Evolutionary conservation across 1,140 invertebrate genomes (phyloP).

Genomic region (Aphelenchoides avenae): DNA sequence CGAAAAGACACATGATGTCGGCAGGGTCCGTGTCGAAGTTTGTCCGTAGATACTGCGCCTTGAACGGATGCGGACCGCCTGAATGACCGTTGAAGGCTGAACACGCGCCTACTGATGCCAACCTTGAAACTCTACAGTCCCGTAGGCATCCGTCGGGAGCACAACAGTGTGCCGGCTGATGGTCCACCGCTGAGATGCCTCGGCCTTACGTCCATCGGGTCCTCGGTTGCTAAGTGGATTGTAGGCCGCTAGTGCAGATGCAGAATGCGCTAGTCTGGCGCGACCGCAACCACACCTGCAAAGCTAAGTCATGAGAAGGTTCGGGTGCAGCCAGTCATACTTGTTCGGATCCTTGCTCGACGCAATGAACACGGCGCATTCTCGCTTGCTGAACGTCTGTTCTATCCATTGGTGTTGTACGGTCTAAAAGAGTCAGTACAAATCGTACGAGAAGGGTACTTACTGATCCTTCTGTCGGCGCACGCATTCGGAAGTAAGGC

Average conservation of each 20-base stretch:
- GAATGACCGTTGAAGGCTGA: conserved; percentile 1
- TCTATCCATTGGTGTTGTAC: conserved; percentile 27
- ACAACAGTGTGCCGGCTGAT: conserved; percentile 15
- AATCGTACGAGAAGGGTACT: no score
- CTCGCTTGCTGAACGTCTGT: conserved; percentile 19
- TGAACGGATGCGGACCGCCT: conserved; percentile 80
- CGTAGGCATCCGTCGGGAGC: conserved; percentile 80
- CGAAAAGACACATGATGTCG: conserved; percentile 81
- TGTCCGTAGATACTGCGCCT: conserved; percentile 87
- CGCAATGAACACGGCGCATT: conserved; percentile 21
- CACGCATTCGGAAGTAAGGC: no score
- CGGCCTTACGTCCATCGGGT: no score
- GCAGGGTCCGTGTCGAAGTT: conserved; percentile 88
- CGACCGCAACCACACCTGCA: neutral
- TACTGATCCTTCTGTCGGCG: no score
- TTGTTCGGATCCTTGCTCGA: conserved; percentile 28
- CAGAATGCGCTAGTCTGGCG: neutral
- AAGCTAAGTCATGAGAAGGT: conserved; percentile 14
- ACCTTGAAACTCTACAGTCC: conserved; percentile 90
- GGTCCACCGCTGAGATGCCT: conserved; percentile 10
- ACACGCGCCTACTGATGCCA: neutral
- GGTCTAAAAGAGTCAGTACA: no score
- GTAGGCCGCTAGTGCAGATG: neutral
- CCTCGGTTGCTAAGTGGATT: neutral
- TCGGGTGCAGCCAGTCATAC: conserved; percentile 19